Conservation (phyloP, 2,888 invertebrate genomes). For the Acronicta psi region DNA sequence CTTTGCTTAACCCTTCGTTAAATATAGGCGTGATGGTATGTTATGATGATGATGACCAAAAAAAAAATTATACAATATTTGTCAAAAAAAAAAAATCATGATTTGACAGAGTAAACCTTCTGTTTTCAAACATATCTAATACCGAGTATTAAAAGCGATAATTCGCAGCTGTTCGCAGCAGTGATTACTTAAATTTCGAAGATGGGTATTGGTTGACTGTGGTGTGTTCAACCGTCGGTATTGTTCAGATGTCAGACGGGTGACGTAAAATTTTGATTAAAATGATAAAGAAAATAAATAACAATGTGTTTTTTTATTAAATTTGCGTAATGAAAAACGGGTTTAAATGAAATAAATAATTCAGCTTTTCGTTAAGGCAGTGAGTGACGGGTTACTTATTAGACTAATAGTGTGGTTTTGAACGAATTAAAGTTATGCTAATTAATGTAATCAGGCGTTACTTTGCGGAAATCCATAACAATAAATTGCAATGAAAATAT, state of each 20-base stretch:
- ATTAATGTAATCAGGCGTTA: too few relatives aligned
- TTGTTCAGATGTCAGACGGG: constrained; percentile 21
- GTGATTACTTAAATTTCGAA: constrained; percentile 51
- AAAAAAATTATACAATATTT: too few relatives aligned
- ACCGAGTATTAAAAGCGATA: constrained; percentile 35
- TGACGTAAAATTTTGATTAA: constrained; percentile 33
- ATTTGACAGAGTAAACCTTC: constrained; percentile 22
- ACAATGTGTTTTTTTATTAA: not conserved
- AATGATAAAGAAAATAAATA: constrained; percentile 16
- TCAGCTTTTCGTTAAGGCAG: too few relatives aligned
- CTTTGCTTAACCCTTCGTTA: too few relatives aligned
- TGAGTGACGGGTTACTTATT: too few relatives aligned
- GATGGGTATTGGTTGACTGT: constrained; percentile 44
- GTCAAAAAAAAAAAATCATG: too few relatives aligned
- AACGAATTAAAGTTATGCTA: too few relatives aligned
- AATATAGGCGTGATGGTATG: too few relatives aligned
- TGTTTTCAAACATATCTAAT: constrained; percentile 3
- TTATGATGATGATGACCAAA: too few relatives aligned
- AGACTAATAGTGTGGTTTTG: too few relatives aligned
- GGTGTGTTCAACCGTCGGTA: constrained; percentile 16
- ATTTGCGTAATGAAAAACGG: not conserved
- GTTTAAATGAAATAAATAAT: not conserved
- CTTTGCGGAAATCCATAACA: too few relatives aligned
- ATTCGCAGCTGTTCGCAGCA: constrained; percentile 49
- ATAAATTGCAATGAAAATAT: too few relatives aligned